phyloP scores from a whole-genome alignment of 1,140 invertebrate genomes.

The Sarcophaga bullata region DNA sequence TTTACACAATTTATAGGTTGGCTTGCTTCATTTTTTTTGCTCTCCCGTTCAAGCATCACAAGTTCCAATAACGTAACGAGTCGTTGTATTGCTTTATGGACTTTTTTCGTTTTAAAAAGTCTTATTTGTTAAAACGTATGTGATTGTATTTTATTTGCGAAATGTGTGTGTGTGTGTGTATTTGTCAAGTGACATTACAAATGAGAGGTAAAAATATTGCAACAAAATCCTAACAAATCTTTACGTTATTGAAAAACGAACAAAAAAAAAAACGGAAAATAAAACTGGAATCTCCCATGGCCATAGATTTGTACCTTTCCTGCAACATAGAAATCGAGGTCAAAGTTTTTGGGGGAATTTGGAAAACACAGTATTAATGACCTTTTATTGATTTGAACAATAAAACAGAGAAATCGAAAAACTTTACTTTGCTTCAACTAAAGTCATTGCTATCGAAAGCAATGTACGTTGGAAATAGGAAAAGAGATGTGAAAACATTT shows the following conservation, averaged over 20 bases:
- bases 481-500: no score
- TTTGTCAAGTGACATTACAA: slow-evolving; percentile 19
- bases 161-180: not conserved
- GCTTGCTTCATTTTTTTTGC: not conserved
- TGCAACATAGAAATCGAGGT: not conserved
- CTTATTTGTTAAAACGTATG: no score
- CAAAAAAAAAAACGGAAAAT: no score
- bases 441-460: no score
- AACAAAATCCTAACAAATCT: not conserved
- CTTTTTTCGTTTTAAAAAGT: not conserved
- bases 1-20: not conserved
- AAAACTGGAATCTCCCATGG: not conserved
- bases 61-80: no score
- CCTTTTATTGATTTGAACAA: slow-evolving; percentile 15
- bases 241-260: not conserved
- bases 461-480: no score
- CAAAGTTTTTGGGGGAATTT: not conserved
- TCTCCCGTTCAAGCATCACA: not conserved
- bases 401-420: not conserved
- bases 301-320: not conserved
- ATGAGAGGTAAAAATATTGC: slow-evolving; percentile 2
- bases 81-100: not conserved
- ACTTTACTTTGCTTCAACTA: not conserved
- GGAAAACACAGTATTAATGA: not conserved
- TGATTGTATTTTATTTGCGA: not conserved